phyloP scores from a whole-genome alignment of 2,888 invertebrate species.

The Choreutis nemorana region DNA sequence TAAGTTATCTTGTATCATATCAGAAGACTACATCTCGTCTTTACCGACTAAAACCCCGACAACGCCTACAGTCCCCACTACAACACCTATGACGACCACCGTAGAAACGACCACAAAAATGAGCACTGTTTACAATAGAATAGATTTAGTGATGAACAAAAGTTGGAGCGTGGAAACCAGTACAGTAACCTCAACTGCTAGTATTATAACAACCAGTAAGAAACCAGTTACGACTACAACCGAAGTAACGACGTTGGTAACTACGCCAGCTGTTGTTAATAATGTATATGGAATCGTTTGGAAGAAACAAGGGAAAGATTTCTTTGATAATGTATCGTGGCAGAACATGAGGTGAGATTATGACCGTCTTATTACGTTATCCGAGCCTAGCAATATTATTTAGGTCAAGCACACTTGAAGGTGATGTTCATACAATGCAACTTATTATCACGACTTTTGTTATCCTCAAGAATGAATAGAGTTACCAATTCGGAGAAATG shows the following conservation, averaged over 20 bases:
- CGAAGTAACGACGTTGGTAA: conserved; percentile 23
- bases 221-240: conserved; percentile 32
- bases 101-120: conserved; percentile 47
- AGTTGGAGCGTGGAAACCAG: conserved; percentile 63
- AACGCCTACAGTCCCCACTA: conserved; percentile 28
- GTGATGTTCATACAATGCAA: no score
- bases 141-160: conserved; percentile 59
- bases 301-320: conserved; percentile 57
- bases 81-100: conserved; percentile 39
- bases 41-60: conserved; percentile 30
- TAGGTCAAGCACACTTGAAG: no score
- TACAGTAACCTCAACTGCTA: conserved; percentile 49
- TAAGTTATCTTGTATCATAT: conserved; percentile 70
- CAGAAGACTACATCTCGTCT: conserved; percentile 41
- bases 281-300: conserved; percentile 54
- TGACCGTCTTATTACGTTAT: no score
- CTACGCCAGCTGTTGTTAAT: conserved; percentile 34
- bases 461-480: no score
- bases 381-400: no score
- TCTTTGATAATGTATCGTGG: conserved; percentile 45
- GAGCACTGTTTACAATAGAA: conserved; percentile 55
- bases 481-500: no score
- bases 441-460: no score
- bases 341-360: conserved; percentile 48
- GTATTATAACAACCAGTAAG: conserved; percentile 45